Conservation (phyloP, 2,888 invertebrate genomes). For the Unio delphinus region DNA sequence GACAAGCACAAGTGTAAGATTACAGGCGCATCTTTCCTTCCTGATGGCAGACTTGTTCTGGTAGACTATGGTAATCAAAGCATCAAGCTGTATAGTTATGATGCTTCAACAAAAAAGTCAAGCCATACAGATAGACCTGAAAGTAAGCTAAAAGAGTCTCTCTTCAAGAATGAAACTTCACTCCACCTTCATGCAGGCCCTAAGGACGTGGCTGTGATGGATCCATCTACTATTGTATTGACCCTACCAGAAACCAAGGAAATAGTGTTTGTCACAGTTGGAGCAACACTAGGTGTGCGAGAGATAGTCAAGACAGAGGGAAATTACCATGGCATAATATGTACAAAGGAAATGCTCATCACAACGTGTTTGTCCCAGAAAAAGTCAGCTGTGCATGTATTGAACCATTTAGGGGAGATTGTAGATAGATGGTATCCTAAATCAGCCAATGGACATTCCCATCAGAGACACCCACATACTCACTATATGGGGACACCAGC, state of each 20-base stretch:
- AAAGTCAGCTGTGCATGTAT: constrained; percentile 17
- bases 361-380: constrained; percentile 21
- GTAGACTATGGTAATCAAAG: constrained; percentile 18
- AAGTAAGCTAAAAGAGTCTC: too few species aligned
- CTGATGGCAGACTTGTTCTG: constrained; percentile 14
- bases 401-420: constrained; percentile 11
- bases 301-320: too few species aligned
- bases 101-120: background rate
- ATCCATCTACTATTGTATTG: constrained; percentile 9
- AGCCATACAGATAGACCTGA: too few species aligned
- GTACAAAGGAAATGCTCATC: constrained; percentile 10
- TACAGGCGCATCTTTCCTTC: constrained; percentile 19
- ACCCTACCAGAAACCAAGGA: constrained; percentile 15
- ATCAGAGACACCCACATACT: too few species aligned
- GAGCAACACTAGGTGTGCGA: background rate
- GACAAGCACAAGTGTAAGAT: constrained; percentile 22
- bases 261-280: constrained; percentile 13
- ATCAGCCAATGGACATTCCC: too few species aligned
- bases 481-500: too few species aligned
- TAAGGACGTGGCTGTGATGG: constrained; percentile 13
- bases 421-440: constrained; percentile 9
- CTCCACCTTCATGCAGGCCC: constrained; percentile 5
- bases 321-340: too few species aligned
- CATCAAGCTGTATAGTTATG: constrained; percentile 14
- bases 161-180: constrained; percentile 5